A percentile compares a stretch with the other conserved stretches of the same genome.
Evolutionary conservation across 2,113 vertebrate species (phyloP).

Genomic region (Chamaea fasciata): DNA sequence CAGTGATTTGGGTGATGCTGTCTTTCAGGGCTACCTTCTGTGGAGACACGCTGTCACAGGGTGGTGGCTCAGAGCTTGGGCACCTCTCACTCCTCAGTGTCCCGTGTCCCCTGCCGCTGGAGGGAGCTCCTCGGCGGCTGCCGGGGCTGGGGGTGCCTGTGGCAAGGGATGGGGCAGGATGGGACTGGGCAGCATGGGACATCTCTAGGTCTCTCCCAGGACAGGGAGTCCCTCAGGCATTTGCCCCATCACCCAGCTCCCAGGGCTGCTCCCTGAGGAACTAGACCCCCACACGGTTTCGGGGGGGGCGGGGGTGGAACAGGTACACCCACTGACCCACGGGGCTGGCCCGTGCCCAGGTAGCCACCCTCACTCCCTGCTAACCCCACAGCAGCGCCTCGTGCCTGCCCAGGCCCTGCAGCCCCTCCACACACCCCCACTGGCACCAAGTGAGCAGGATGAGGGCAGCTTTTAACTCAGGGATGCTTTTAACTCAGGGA

Average conservation of each 20-base stretch:
- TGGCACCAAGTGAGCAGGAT: accelerated
- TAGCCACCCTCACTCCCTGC: neutral
- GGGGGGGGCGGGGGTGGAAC: neutral
- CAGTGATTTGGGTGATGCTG: neutral
- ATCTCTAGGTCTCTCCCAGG: neutral
- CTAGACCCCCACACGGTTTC: neutral
- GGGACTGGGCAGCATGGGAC: neutral
- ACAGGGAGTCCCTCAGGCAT: neutral
- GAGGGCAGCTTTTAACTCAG: too few species aligned
- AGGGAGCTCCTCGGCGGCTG: neutral
- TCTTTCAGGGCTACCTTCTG: neutral
- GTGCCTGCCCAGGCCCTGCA: neutral
- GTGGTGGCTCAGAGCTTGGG: neutral
- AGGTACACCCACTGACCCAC: neutral
- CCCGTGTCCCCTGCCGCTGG: neutral
- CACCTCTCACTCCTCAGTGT: neutral
- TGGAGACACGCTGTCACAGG: neutral
- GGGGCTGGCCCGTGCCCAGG: neutral
- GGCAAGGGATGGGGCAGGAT: neutral
- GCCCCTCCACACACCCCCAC: neutral
- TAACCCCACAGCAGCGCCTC: neutral
- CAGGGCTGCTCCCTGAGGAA: neutral
- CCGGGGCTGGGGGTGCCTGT: neutral
- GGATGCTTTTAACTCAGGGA: neutral
- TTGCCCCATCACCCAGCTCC: neutral